phyloP scores from a whole-genome alignment of 1,140 invertebrate species.

The Drosophila saltans region DNA sequence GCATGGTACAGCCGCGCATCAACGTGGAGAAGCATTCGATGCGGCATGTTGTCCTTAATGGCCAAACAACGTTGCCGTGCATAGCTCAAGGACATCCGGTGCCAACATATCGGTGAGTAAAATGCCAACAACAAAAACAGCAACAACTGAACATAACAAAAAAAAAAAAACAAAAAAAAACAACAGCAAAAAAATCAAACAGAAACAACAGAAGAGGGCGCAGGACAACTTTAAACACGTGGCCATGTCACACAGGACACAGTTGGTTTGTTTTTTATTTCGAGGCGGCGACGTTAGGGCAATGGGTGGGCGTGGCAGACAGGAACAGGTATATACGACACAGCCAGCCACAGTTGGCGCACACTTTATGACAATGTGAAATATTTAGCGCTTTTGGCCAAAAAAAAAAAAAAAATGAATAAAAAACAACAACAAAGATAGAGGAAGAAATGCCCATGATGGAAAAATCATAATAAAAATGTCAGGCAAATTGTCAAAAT shows the following conservation, averaged over 20 bases:
- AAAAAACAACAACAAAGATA: constrained; percentile 16
- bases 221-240: constrained; percentile 49
- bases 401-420: constrained; percentile 29
- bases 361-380: constrained; percentile 77
- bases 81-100: constrained; percentile 91
- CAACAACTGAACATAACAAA: background rate
- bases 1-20: constrained; percentile 87
- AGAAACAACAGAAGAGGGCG: constrained; percentile 34
- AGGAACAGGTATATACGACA: constrained; percentile 17
- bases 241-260: constrained; percentile 52
- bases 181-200: constrained; percentile 24
- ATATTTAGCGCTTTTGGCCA: constrained; percentile 68
- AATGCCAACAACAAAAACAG: constrained; percentile 40
- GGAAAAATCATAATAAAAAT: constrained; percentile 66
- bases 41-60: constrained; percentile 87
- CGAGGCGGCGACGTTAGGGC: background rate
- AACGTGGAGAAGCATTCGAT: constrained; percentile 88
- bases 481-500: constrained; percentile 72
- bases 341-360: constrained; percentile 49
- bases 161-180: constrained; percentile 32
- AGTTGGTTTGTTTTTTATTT: constrained; percentile 16
- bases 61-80: constrained; percentile 89
- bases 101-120: constrained; percentile 88
- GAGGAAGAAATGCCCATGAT: constrained; percentile 26
- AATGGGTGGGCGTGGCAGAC: background rate